Base-by-base conservation (phyloP, 2,888 invertebrate genomes). In the Apodemia zela region DNA sequence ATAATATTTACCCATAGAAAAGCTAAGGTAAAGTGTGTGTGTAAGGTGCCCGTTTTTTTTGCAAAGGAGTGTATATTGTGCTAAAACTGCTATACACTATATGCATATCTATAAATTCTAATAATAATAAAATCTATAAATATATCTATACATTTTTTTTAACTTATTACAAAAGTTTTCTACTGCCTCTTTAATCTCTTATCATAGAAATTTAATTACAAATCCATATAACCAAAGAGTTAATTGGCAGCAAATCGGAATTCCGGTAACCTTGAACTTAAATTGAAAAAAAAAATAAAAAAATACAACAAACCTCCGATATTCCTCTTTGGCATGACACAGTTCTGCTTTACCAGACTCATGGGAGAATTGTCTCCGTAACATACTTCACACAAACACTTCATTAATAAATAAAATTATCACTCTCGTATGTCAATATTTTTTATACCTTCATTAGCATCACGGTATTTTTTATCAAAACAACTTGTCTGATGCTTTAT, bases 281-380 rank as follows among this genome's bases (percentile, higher is more conserved):
- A 2, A 13, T 13, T 13, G 13, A 42, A 60, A 61, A 58, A n/a
- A 58, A 3, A 25, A n/a, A 4, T 29, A 29, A 29, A 29, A 7
- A 33, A 33, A 33, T 8, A 33, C 33, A 33, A 73, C 77, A 71
- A 82, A 90, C 90, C 90, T 85, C 60, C 85, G 78, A 72, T 87
- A 85, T 71, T 87, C 88, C 72, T 89, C 86, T 67, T 75, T 78
- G n/a, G 87, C 88, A 59, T 77, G 81, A 67, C 75, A 77, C 47
- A 89, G 80, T 68, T 84, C 89, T 4, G 87, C 78, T 72, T 83
- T 89, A 18, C 89, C 91, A 17, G 91, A 88, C 69, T 91, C 91
- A 63, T 89, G 88, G 35, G 91, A 91, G 71, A 84, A 89, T 69
- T 91, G 91, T 62, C 91, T 76, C 60, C 88, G 80, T 73, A 90